Percentiles rank a stretch among this genome's conserved stretches.
Evolutionary conservation across 2,113 vertebrate species (phyloP).

Genomic region (Cacatua alba): DNA sequence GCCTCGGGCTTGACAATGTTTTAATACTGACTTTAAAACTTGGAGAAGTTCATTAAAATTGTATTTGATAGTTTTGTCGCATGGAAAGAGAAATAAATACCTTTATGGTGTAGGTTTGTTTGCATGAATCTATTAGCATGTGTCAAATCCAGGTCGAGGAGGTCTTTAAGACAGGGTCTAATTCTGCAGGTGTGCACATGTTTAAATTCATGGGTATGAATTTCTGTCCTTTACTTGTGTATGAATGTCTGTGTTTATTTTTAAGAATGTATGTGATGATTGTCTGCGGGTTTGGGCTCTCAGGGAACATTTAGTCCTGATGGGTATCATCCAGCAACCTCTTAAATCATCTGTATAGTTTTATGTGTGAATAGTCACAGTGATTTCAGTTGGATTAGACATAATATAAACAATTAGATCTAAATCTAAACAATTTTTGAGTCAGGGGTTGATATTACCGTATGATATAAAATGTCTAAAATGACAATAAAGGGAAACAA

Average conservation of each 20-base stretch:
- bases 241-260: not conserved
- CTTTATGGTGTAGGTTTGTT: not conserved
- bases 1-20: not conserved
- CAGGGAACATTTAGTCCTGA: not conserved
- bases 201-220: not conserved
- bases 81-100: not conserved
- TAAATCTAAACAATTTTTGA: not conserved
- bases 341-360: not conserved
- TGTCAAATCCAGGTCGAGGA: not conserved
- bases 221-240: not conserved
- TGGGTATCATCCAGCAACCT: not conserved
- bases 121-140: not conserved
- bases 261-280: not conserved
- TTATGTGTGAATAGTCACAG: not conserved
- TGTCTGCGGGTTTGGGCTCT: not conserved
- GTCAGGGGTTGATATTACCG: not conserved
- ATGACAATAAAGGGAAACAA: not conserved
- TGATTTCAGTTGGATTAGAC: constrained; percentile 2
- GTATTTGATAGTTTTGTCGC: not conserved
- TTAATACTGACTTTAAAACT: not conserved
- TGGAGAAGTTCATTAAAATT: not conserved
- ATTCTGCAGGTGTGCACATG: not conserved
- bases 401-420: not conserved
- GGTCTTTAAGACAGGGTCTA: not conserved
- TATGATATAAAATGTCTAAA: not conserved